Conservation (phyloP, 2,797 vertebrate genomes). For the Ctenopoma multispine region DNA sequence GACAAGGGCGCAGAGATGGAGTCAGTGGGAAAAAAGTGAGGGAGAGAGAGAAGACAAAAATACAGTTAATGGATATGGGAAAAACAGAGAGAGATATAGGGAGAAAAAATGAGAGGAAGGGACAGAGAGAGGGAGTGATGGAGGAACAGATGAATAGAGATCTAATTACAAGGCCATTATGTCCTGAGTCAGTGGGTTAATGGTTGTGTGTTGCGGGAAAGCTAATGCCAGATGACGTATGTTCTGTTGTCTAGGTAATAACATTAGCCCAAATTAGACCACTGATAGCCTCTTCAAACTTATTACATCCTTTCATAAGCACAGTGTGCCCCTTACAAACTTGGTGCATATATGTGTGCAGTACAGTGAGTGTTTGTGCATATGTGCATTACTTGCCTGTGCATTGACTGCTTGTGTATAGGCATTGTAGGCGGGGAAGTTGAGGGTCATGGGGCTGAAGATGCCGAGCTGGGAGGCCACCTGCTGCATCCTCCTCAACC, state of each 20-base stretch:
- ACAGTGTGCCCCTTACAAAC: constrained; percentile 66
- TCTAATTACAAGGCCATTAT: constrained; percentile 85
- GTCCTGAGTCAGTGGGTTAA: constrained; percentile 82
- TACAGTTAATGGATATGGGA: constrained; percentile 51
- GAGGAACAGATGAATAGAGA: constrained; percentile 84
- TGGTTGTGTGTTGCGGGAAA: constrained; percentile 83
- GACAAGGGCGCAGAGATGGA: neutral
- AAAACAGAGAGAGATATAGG: constrained; percentile 39
- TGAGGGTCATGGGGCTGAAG: constrained; percentile 94
- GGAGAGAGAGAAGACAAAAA: constrained; percentile 36
- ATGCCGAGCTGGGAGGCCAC: constrained; percentile 93
- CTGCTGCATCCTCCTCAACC: constrained; percentile 94
- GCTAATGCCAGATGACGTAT: constrained; percentile 84
- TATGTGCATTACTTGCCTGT: constrained; percentile 70
- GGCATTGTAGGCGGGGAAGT: constrained; percentile 94
- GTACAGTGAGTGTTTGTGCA: constrained; percentile 28
- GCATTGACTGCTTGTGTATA: constrained; percentile 93
- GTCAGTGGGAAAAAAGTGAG: neutral
- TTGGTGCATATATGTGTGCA: constrained; percentile 24
- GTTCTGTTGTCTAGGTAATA: constrained; percentile 82
- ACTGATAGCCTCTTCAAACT: constrained; percentile 83
- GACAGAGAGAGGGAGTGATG: constrained; percentile 74
- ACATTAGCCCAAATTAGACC: constrained; percentile 81
- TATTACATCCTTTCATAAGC: constrained; percentile 82
- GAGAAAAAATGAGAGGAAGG: constrained; percentile 55